Evolutionary conservation across 2,888 invertebrate species (phyloP), one percentile per base, ranked within the genome.

Genomic region (Brachyopa scutellaris): DNA sequence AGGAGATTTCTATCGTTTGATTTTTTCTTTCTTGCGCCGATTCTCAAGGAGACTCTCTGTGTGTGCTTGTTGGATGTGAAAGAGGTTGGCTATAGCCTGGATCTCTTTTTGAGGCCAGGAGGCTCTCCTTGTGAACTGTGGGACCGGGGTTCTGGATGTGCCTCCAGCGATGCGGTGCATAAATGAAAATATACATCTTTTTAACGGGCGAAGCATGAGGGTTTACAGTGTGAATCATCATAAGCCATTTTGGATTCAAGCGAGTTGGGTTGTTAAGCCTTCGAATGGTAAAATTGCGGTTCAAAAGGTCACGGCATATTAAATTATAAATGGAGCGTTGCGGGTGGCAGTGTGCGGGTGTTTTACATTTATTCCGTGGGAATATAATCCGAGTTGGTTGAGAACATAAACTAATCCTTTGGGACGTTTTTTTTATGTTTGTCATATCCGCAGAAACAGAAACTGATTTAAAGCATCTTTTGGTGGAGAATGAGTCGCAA

Each of bases 61-160:
- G n/a, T 19, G 49, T 31, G 45, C 6, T 3, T 36, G 40, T 31
- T 57, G 42, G 36, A 53, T 67, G 33, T 57, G 57, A 77, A 77
- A 70, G 82, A 82, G 77, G 77, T 77, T 72, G 70, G 59, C 61
- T 77, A 40, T 82, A 66, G 82, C 82, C 77, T 19, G 70, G 49
- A 53, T 47, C 77, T 13, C 9, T 72, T 66, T 31, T 72, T 64
- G 45, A 6, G 53, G 77, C 82, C 59, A 66, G 61, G 17, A 66
- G 82, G 77, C 45, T 66, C 38, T 77, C 11, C 53, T 72, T 70
- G 47, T 77, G 77, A 76, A 80, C 76, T 76, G 76, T 66, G 70
- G 38, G 55, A 70, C 64, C 53, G 66, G 72, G 70, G 70, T 72
- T 77, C 33, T 77, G 53, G 40, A 21, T 45, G 40, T 8, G 70